A percentile compares a stretch with the other conserved stretches of the same genome.
phyloP scores from a whole-genome alignment of 2,888 invertebrate species.

The Gryllus longicercus region DNA sequence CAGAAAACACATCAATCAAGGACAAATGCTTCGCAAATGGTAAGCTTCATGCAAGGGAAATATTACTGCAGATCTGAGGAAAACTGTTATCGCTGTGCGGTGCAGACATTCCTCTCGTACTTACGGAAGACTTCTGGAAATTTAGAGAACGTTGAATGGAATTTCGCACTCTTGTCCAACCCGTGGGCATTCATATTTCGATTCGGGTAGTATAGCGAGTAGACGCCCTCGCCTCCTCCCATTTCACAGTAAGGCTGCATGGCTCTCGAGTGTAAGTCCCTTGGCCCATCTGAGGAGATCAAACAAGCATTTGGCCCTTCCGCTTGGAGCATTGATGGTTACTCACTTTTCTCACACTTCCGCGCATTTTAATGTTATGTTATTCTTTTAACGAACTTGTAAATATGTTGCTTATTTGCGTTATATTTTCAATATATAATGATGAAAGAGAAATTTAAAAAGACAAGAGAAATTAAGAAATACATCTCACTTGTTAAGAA shows the following conservation, averaged over 20 bases:
- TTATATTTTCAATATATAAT: too few species aligned
- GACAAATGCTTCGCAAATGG: too few species aligned
- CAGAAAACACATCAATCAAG: too few species aligned
- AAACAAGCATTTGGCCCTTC: not conserved
- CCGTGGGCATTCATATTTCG: slow-evolving; percentile 4
- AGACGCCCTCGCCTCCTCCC: not conserved
- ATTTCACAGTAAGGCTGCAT: not conserved
- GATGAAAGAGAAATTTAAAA: too few species aligned
- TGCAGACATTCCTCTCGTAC: not conserved
- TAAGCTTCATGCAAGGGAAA: not conserved
- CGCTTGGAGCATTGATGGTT: too few species aligned
- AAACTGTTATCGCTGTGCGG: not conserved
- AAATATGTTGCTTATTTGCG: too few species aligned
- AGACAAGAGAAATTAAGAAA: too few species aligned
- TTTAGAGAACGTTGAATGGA: not conserved
- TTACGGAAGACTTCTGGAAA: not conserved
- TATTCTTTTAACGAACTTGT: too few species aligned
- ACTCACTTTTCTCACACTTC: too few species aligned
- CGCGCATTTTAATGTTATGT: too few species aligned
- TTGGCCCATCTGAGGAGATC: not conserved
- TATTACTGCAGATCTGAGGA: not conserved
- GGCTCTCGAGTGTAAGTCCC: not conserved
- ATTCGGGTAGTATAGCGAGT: not conserved
- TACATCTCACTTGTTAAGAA: too few species aligned
- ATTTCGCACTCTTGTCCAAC: not conserved